Evolutionary conservation across 2,113 vertebrate species (phyloP), one percentile per base, ranked within the genome.

Genomic region (Albula goreensis): DNA sequence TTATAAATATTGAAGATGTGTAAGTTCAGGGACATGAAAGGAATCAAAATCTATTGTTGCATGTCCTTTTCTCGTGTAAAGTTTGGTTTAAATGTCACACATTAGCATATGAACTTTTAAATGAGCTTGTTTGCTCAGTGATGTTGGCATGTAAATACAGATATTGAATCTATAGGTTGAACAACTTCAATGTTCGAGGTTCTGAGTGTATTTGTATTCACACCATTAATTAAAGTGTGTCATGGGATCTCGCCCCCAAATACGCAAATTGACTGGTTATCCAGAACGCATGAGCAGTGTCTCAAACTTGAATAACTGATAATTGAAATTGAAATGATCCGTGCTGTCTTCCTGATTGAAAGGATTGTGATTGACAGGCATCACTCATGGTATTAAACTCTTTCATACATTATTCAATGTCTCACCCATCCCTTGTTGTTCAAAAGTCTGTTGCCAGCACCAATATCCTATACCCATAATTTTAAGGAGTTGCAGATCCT

Each of bases 51-150:
- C 94, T 95, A 94, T 95, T 95, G 95, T 95, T 95, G 93, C 94
- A 93, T 95, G 95, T 96, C 95, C 95, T 96, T 96, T 94, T 92
- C 93, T 94, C 95, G 94, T 95, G 95, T 95, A 96, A 96, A 96
- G 95, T 96, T 96, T 96, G 95, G 93, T 95, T 96, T 95, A 96
- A 96, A 96, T 96, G 95, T 96, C 95, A 96, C 91, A 95, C 94
- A 96, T 96, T 96, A 96, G 95, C 95, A 96, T 96, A 94, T 96
- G 95, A 96, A 96, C 95, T 96, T 96, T 96, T 96, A 96, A 96
- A 96, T 96, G 94, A 96, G 95, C 95, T 95, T 96, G 95, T 96
- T 96, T 96, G 95, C 95, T 95, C 94, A 95, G 93, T 87, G 90
- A 94, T 93, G 93, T 89, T 92, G 90, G 94, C 95, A 96, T 96